Evolutionary conservation across 1,140 invertebrate genomes (phyloP).

Genomic region (Lordiphosa stackelbergi): DNA sequence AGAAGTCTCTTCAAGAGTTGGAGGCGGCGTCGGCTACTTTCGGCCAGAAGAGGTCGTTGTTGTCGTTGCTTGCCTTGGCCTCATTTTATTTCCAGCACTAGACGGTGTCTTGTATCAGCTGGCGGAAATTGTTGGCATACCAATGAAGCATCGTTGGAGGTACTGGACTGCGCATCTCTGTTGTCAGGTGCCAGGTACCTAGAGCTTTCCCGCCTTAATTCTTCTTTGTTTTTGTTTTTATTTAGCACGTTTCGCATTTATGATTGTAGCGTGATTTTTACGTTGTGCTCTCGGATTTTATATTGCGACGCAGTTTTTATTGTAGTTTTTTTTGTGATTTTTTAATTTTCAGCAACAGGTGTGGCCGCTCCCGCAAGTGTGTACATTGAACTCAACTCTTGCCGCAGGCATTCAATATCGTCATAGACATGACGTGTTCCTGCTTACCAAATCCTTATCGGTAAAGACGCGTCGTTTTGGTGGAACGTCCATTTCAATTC

Average conservation of each 20-base stretch:
- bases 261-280: constrained; percentile 69
- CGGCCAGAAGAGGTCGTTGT: constrained; percentile 15
- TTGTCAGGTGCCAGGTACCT: constrained; percentile 14
- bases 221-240: constrained; percentile 50
- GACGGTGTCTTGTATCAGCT: constrained; percentile 13
- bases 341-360: constrained; percentile 65
- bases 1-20: constrained; percentile 36
- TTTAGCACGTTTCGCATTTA: constrained; percentile 68
- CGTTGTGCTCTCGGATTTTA: constrained; percentile 43
- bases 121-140: constrained; percentile 36
- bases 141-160: constrained; percentile 9
- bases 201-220: constrained; percentile 18
- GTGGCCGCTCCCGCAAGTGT: constrained; percentile 46
- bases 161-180: constrained; percentile 1
- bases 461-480: constrained; percentile 17
- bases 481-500: constrained; percentile 1
- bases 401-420: constrained; percentile 6
- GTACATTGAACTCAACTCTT: constrained; percentile 56
- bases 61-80: constrained; percentile 60
- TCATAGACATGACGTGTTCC: constrained; percentile 51
- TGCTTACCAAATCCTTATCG: constrained; percentile 48
- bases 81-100: constrained; percentile 37
- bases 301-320: constrained; percentile 62
- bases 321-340: constrained; percentile 40
- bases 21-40: constrained; percentile 31